Percentiles rank a stretch among this genome's conserved stretches.
Conservation (phyloP, 2,113 vertebrate species). For the Puntigrus tetrazona region DNA sequence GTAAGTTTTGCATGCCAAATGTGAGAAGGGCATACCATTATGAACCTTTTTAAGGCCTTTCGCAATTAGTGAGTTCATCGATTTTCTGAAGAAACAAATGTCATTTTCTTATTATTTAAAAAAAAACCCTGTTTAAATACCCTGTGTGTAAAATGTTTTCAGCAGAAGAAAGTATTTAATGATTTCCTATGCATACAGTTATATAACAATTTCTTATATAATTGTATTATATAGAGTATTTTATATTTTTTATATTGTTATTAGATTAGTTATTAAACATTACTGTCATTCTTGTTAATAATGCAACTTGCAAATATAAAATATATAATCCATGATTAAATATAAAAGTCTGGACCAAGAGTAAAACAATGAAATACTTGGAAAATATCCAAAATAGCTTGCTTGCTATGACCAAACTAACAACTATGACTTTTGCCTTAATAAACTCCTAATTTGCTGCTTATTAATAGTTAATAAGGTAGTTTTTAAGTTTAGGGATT, state of each 20-base stretch:
- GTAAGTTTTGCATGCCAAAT: constrained; percentile 76
- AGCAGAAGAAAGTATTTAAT: neutral
- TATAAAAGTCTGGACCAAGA: no score
- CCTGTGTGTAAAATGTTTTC: neutral
- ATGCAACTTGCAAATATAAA: neutral
- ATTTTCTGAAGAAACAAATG: neutral
- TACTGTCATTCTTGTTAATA: neutral
- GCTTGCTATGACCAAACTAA: no score
- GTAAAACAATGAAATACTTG: neutral
- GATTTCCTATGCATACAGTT: neutral
- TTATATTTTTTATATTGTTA: no score
- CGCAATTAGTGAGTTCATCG: neutral
- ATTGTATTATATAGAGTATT: no score
- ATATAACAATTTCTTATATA: neutral
- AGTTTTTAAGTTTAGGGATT: no score
- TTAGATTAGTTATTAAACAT: no score
- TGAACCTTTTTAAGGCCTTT: neutral
- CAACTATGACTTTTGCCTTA: no score
- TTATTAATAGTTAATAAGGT: no score
- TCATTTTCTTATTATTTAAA: neutral
- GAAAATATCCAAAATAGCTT: neutral
- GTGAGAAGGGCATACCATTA: neutral
- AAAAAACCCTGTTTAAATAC: neutral
- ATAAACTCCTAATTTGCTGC: no score
- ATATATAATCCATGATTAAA: neutral